Conservation (phyloP, 2,888 invertebrate species). For the Philonicus albiceps region DNA sequence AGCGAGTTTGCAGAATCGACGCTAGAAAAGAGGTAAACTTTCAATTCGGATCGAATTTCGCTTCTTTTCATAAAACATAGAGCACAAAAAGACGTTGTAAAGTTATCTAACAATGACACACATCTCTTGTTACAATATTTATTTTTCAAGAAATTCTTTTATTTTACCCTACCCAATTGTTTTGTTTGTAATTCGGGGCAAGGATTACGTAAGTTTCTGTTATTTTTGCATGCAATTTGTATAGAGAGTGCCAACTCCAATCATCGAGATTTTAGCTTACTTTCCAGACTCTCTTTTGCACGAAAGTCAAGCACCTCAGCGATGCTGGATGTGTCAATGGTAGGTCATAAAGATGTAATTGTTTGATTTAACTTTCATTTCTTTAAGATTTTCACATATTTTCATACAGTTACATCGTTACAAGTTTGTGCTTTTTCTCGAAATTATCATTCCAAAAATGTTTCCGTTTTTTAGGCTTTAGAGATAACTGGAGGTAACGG, state of each 20-base stretch:
- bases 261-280: background rate
- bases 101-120: constrained; percentile 41
- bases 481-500: background rate
- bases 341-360: background rate
- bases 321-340: background rate
- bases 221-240: constrained; percentile 11
- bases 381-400: background rate
- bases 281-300: background rate
- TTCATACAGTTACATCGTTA: background rate
- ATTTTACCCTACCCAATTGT: constrained; percentile 4
- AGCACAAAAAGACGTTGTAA: background rate
- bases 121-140: constrained; percentile 33
- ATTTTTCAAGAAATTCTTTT: background rate
- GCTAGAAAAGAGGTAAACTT: constrained; percentile 19
- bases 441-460: background rate
- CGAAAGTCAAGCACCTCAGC: background rate
- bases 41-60: constrained; percentile 31
- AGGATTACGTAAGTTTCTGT: constrained; percentile 10
- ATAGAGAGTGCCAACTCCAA: background rate
- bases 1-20: constrained; percentile 4
- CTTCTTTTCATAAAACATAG: constrained; percentile 22
- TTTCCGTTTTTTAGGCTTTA: background rate
- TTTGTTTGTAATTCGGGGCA: constrained; percentile 12
- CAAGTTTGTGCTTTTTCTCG: background rate
- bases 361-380: background rate